Conservation (phyloP, 2,797 vertebrate genomes). For the Anisognathus igniventris region DNA sequence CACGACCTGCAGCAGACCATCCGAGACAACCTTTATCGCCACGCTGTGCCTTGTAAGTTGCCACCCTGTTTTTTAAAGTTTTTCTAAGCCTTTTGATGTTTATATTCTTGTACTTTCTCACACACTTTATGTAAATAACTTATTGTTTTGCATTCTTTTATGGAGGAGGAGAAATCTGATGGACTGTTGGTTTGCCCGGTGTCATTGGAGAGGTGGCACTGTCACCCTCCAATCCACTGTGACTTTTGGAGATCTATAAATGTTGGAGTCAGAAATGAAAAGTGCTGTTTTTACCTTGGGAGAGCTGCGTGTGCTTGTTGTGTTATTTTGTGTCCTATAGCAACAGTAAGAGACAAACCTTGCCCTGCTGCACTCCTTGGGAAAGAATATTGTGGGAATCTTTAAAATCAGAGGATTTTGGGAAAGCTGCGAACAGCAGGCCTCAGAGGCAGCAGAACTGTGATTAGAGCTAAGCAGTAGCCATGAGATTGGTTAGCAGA, state of each 20-base stretch:
- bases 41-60: conserved; percentile 94
- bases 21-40: conserved; percentile 95
- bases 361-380: background rate
- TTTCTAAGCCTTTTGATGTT: background rate
- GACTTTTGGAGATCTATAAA: background rate
- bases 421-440: background rate
- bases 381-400: background rate
- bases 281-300: background rate
- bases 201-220: background rate
- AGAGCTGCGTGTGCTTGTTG: accelerated
- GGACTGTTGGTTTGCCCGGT: too few relatives aligned
- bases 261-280: background rate
- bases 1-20: conserved; percentile 97
- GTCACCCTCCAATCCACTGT: background rate
- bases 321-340: background rate
- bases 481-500: background rate
- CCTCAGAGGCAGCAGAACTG: background rate
- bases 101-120: background rate
- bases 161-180: too few relatives aligned
- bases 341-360: conserved; percentile 67
- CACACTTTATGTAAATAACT: background rate
- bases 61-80: background rate
- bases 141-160: background rate
- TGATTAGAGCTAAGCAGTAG: background rate
- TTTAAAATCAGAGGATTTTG: background rate